Percentiles rank a stretch among this genome's conserved stretches.
phyloP scores from a whole-genome alignment of 2,113 vertebrate species.

The Chionomys nivalis region DNA sequence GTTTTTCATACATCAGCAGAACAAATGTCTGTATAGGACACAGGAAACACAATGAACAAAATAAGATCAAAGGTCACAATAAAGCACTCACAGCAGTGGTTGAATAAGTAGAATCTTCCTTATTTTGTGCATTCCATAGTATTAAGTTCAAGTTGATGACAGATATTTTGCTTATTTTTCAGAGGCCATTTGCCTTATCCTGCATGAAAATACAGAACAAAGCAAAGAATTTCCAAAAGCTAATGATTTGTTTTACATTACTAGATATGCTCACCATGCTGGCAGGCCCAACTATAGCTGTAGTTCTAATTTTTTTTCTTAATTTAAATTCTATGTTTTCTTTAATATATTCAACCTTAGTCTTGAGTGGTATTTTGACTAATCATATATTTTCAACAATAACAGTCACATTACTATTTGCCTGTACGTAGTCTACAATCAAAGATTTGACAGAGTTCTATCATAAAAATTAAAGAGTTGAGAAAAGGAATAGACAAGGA shows the following conservation, averaged over 20 bases:
- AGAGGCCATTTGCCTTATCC: not conserved
- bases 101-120: slow-evolving; percentile 25
- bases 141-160: not conserved
- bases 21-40: not conserved
- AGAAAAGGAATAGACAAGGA: not conserved
- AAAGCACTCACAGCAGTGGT: not conserved
- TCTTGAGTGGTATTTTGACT: not conserved
- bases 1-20: not conserved
- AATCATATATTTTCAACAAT: not conserved
- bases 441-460: not conserved
- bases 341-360: not conserved
- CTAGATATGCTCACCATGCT: not conserved
- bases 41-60: not conserved
- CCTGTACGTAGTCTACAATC: not conserved
- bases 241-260: not conserved
- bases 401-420: not conserved
- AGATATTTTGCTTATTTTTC: slow-evolving; percentile 37
- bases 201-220: slow-evolving; percentile 45
- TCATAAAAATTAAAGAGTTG: not conserved
- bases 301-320: not conserved
- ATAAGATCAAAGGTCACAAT: not conserved
- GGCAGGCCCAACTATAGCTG: not conserved
- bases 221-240: not conserved
- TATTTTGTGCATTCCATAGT: not conserved
- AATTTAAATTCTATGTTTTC: not conserved